Evolutionary conservation across 2,113 vertebrate species (phyloP), one percentile per base, ranked within the genome.

Genomic region (Grammomys surdaster): DNA sequence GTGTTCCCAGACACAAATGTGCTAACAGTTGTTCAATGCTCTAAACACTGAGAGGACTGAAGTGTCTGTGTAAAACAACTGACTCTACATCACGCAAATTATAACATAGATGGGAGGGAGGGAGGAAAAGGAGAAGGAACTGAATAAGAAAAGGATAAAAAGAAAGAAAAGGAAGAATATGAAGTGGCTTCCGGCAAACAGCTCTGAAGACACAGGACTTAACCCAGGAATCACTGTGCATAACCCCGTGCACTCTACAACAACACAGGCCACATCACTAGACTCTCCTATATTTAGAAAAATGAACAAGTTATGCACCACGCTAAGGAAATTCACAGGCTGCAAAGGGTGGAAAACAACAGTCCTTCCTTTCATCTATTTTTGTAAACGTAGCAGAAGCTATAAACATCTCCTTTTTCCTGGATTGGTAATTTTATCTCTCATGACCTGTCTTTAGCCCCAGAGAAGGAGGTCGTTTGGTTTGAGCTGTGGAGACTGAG

Each of bases 371-470:
- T 98, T 98, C 89, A 98, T 98, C 98, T 98, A 93, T 98, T 98
- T 98, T 97, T 94, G 97, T 98, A 97, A 97, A 97, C 98, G 82
- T 85, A 96, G 70, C 95, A 98, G 96, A 93, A 82, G 86, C 91
- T 98, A 98, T 97, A 98, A 96, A 97, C 94, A 95, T 97, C 96
- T 97, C 97, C 94, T 97, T 95, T 98, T 98, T 98, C 98, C 98
- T 98, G 98, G 96, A 96, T 40, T 93, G 98, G 98, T 97, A 98
- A 98, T 98, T 95, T 96, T 97, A 97, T 96, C 87, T 92, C 89
- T 40, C 85, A 72, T 97, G 98, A 98, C 98, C 98, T 31, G 48
- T 92, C 93, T 97, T 98, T 97, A 97, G 98, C 98, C 96, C 85
- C 72, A 33, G 73, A 97, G 67, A 85, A 98, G 97, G 98, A 98